A percentile compares a stretch with the other conserved stretches of the same genome.
Evolutionary conservation across 2,797 vertebrate species (phyloP).

Genomic region (Scolopax rusticola): DNA sequence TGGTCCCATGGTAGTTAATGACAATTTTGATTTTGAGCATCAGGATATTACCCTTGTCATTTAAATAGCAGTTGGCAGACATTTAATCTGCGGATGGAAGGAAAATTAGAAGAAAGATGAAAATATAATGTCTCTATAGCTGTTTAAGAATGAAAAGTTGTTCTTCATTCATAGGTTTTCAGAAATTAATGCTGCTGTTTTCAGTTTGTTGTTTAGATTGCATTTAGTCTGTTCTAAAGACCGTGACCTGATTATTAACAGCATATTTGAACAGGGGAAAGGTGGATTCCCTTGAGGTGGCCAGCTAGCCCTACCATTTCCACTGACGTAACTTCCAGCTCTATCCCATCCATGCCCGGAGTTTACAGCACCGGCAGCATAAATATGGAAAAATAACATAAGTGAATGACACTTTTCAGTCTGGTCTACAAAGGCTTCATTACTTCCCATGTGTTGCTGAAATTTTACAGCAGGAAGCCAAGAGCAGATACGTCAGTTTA

Average conservation of each 20-base stretch:
- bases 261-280: background rate
- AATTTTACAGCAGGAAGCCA: background rate
- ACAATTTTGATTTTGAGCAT: background rate
- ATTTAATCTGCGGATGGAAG: conserved; percentile 8
- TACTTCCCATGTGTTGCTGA: background rate
- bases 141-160: background rate
- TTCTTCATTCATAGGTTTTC: background rate
- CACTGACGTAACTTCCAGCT: background rate
- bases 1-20: background rate
- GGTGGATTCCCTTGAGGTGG: background rate
- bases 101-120: background rate
- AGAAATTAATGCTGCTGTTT: background rate
- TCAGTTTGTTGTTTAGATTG: background rate
- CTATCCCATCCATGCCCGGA: fast-evolving
- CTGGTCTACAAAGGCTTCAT: background rate
- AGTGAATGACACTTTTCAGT: background rate
- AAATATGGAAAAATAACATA: background rate
- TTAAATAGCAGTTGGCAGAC: background rate
- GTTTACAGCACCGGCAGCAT: background rate
- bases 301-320: background rate
- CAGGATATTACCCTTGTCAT: background rate
- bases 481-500: background rate
- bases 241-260: background rate
- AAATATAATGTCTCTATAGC: background rate
- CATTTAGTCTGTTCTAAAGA: background rate